Conservation (phyloP, 2,888 invertebrate genomes). For the Lathronympha strigana region DNA sequence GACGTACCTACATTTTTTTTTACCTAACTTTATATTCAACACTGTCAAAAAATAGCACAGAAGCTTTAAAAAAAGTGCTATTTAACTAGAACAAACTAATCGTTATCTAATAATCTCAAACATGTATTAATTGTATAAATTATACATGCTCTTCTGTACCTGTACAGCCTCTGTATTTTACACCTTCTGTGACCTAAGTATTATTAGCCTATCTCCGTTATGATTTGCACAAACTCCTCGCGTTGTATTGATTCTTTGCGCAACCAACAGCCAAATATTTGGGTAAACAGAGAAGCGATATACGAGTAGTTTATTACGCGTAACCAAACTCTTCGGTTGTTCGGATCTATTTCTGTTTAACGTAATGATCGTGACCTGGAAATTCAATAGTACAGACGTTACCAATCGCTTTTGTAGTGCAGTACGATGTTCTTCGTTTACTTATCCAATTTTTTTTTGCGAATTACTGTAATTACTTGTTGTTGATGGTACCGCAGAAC, state of each 20-base stretch:
- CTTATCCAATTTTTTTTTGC: too few relatives aligned
- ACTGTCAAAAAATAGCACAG: too few relatives aligned
- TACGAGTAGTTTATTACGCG: conserved; percentile 37
- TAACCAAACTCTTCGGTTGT: conserved; percentile 32
- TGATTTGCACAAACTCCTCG: conserved; percentile 42
- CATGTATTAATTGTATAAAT: neutral
- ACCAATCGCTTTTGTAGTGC: neutral
- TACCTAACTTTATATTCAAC: too few relatives aligned
- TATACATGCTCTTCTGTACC: neutral
- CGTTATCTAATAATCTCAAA: too few relatives aligned
- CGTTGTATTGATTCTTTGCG: conserved; percentile 47
- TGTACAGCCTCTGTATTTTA: neutral
- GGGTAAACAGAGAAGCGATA: conserved; percentile 32
- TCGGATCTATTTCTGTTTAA: conserved; percentile 28
- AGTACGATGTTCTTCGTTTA: neutral
- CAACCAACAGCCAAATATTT: conserved; percentile 39
- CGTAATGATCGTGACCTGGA: conserved; percentile 17
- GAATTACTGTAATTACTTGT: too few relatives aligned
- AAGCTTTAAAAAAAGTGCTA: too few relatives aligned
- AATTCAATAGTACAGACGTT: conserved; percentile 2
- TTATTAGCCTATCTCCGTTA: conserved; percentile 43
- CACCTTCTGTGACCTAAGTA: conserved; percentile 11
- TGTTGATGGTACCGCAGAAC: too few relatives aligned
- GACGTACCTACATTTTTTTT: too few relatives aligned
- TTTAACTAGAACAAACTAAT: too few relatives aligned